phyloP scores from a whole-genome alignment of 2,888 invertebrate genomes.

The Griposia aprilina region DNA sequence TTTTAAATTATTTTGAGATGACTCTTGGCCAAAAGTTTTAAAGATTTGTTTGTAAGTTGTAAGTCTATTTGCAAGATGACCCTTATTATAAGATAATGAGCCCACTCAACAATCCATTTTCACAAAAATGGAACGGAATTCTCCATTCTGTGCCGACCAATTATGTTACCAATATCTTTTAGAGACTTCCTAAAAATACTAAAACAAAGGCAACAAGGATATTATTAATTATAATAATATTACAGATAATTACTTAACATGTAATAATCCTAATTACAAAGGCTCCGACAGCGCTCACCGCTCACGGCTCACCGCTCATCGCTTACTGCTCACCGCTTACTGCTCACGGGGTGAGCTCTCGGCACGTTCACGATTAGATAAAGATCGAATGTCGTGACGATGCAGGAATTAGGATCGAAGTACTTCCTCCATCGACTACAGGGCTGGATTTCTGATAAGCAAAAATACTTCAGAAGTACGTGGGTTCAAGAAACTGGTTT shows the following conservation, averaged over 20 bases:
- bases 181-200: not conserved
- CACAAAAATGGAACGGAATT: not conserved
- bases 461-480: not conserved
- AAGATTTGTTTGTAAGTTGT: not conserved
- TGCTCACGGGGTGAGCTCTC: conserved; percentile 5
- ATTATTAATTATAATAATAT: too few relatives aligned
- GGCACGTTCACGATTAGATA: conserved; percentile 49
- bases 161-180: not conserved
- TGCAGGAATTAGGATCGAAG: conserved; percentile 30
- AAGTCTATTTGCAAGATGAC: not conserved
- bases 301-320: too few relatives aligned
- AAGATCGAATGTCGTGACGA: conserved; percentile 45
- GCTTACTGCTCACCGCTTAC: too few relatives aligned
- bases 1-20: not conserved
- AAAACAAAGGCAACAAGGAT: not conserved
- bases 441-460: not conserved
- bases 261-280: conserved; percentile 36
- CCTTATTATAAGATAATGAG: not conserved
- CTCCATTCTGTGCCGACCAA: not conserved
- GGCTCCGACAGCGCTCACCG: not conserved
- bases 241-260: conserved; percentile 33
- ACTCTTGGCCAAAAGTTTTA: not conserved
- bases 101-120: not conserved
- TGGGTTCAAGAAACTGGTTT: not conserved
- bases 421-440: conserved; percentile 17